Percentiles rank a stretch among this genome's conserved stretches.
Conservation (phyloP, 2,113 vertebrate genomes). For the Tachycineta bicolor region DNA sequence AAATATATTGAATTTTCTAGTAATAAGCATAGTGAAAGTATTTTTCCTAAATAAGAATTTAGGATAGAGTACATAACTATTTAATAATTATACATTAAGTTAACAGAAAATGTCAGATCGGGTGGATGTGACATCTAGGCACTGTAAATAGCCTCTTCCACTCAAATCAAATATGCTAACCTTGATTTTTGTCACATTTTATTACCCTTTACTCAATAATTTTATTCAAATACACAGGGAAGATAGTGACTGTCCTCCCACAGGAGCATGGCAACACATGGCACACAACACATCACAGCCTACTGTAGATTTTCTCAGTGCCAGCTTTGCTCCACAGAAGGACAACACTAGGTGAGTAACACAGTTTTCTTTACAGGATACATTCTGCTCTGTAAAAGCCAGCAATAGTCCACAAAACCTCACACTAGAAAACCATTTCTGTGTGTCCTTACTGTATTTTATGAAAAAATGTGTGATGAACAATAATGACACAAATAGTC, state of each 20-base stretch:
- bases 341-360: neutral
- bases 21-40: neutral
- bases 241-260: neutral
- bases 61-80: neutral
- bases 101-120: neutral
- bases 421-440: neutral
- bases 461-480: neutral
- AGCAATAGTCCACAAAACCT: neutral
- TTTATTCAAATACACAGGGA: neutral
- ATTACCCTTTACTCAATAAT: slow-evolving; percentile 10
- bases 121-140: neutral
- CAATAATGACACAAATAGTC: neutral
- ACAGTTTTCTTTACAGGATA: neutral
- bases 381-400: neutral
- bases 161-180: slow-evolving; percentile 20
- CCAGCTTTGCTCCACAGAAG: neutral
- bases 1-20: neutral
- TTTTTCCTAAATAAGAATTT: neutral
- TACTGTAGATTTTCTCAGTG: neutral
- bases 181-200: slow-evolving; percentile 30
- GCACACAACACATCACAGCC: neutral
- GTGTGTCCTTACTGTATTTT: neutral
- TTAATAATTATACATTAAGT: neutral
- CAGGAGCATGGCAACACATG: neutral
- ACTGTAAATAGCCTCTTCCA: neutral